Evolutionary conservation across 2,888 invertebrate species (phyloP).

Genomic region (Nomada ruficornis): DNA sequence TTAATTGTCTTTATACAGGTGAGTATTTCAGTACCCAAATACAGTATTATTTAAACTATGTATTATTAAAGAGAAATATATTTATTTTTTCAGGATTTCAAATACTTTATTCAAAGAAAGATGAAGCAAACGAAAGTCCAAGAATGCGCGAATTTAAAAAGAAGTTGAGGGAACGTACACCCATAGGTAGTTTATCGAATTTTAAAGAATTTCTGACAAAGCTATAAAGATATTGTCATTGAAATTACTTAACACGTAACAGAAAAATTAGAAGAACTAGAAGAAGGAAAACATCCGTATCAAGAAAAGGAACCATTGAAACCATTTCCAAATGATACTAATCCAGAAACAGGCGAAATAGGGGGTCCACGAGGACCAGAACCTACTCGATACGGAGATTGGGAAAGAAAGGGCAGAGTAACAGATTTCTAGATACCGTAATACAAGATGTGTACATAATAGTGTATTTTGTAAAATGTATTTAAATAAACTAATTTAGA

Average conservation of each 20-base stretch:
- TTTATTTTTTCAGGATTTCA: slow-evolving; percentile 51
- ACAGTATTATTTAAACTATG: background rate
- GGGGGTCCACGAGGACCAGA: slow-evolving; percentile 98
- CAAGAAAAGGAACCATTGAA: slow-evolving; percentile 93
- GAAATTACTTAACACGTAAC: slow-evolving; percentile 81
- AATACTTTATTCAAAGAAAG: slow-evolving; percentile 67
- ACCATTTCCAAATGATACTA: slow-evolving; percentile 94
- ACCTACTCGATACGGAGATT: slow-evolving; percentile 99
- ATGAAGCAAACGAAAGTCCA: slow-evolving; percentile 84
- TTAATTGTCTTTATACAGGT: slow-evolving; percentile 27
- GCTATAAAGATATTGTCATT: background rate
- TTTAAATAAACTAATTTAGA: background rate
- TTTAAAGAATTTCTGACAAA: background rate
- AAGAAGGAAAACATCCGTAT: slow-evolving; percentile 88
- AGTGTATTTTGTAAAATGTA: background rate
- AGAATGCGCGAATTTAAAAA: slow-evolving; percentile 90
- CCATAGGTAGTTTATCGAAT: slow-evolving; percentile 83
- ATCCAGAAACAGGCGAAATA: slow-evolving; percentile 97
- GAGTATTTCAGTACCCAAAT: slow-evolving; percentile 9
- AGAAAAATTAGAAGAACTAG: slow-evolving; percentile 91
- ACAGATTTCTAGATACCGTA: slow-evolving; percentile 91
- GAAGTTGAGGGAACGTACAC: slow-evolving; percentile 88
- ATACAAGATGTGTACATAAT: background rate
- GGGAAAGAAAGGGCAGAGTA: slow-evolving; percentile 99
- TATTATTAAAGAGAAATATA: background rate